Evolutionary conservation across 2,797 vertebrate species (phyloP), one percentile per base, ranked within the genome.

Genomic region (Australoheros facetus): DNA sequence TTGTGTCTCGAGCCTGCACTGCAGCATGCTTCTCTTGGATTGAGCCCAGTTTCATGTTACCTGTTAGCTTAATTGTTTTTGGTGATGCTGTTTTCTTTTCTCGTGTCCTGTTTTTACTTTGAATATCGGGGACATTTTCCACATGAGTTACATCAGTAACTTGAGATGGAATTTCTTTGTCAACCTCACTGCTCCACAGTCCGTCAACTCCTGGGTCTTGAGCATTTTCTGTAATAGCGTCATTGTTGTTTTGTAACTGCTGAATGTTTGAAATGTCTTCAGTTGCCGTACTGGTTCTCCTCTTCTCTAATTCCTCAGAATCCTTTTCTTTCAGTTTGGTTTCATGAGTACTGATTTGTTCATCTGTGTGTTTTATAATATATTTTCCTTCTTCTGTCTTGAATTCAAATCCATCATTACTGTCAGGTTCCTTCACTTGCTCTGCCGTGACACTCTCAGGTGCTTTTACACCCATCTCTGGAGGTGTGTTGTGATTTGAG

Each of bases 31-130:
- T 74, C 28, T 82, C 80, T 34, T 79, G 78, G 32, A 71, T 71
- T 66, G 60, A 57, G 71, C 72, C 56, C n/a, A 55, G 57, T 69
- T 88, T 85, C 10, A 30, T 3, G 48, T 85, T 78, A 79, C 80
- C 55, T 48, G 54, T 39, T 30, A 59, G 62, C 59, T 79, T 66
- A 55, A 73, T 71, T 56, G 13, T 58, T 56, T 87, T 78, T 30
- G 37, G 57, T 64, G 48, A 11, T 2, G 7, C 8, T 13, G 30
- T 73, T 83, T 88, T 56, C 9, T 69, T 42, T 64, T 69, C 56
- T n/a, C 53, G 54, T 48, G 48, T 64, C 4, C 51, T 55, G 10
- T 48, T 58, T 23, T 74, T 59, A 23, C 57, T 83, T 56, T 79
- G 57, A 62, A 59, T 28, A 3, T 17, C 23, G 74, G 58, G 54